Evolutionary conservation across 2,888 invertebrate genomes (phyloP).

Genomic region (Cylloceria caligata): DNA sequence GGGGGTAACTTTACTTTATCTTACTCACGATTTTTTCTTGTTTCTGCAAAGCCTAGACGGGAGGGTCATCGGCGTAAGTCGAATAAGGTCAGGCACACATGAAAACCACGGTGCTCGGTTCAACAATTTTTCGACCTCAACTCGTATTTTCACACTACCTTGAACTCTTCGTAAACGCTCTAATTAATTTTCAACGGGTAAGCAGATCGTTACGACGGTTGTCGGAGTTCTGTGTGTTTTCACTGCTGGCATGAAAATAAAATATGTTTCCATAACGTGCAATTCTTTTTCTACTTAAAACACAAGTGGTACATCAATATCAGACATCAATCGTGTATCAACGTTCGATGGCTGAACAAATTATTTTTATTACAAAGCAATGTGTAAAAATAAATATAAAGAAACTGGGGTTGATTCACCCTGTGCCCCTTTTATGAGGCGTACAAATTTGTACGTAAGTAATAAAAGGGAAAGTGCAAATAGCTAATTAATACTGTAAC

Average conservation of each 20-base stretch:
- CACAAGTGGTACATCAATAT: too few relatives aligned
- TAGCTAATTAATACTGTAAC: neutral
- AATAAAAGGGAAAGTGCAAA: constrained; percentile 23
- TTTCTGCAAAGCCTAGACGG: constrained; percentile 41
- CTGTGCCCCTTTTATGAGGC: constrained; percentile 15
- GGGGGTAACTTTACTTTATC: constrained; percentile 60
- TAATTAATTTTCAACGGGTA: constrained; percentile 64
- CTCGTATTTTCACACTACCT: constrained; percentile 16
- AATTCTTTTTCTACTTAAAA: too few relatives aligned
- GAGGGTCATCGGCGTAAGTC: neutral
- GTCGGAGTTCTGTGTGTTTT: neutral
- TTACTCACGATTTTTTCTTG: constrained; percentile 45
- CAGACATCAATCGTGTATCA: too few relatives aligned
- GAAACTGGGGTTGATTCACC: neutral
- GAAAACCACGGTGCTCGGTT: constrained; percentile 61
- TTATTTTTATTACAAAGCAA: too few relatives aligned
- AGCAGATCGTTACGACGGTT: constrained; percentile 16
- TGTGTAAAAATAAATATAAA: too few relatives aligned
- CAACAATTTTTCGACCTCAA: constrained; percentile 13
- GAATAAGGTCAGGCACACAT: constrained; percentile 38
- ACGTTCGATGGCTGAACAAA: too few relatives aligned
- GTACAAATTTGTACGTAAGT: constrained; percentile 36
- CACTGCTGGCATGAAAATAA: neutral
- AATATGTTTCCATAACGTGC: too few relatives aligned
- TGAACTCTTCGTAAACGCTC: constrained; percentile 28